Conservation (phyloP, 2,113 vertebrate genomes). For the Lanius collurio region DNA sequence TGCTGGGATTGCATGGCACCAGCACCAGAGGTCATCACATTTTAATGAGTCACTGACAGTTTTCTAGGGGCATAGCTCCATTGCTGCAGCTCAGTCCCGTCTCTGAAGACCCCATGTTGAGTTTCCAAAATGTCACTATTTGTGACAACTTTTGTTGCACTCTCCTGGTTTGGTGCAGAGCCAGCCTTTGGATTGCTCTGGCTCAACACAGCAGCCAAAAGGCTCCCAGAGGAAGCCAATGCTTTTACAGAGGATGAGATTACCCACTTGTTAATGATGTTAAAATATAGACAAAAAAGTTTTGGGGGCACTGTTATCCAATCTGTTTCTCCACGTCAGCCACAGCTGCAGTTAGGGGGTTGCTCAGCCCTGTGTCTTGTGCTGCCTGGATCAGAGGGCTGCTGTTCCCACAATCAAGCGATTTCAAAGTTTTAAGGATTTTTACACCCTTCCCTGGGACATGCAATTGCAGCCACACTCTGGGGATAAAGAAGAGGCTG, state of each 20-base stretch:
- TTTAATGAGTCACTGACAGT: not conserved
- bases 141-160: not conserved
- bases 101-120: not conserved
- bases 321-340: fast-evolving
- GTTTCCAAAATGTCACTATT: not conserved
- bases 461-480: fast-evolving
- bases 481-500: not conserved
- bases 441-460: not conserved
- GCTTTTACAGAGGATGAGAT: not conserved
- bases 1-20: not conserved
- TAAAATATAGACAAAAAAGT: not conserved
- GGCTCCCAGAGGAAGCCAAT: not conserved
- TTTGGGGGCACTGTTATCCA: not conserved
- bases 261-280: not conserved
- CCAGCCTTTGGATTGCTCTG: not conserved
- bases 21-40: not conserved
- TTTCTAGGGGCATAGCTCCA: not conserved
- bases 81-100: not conserved
- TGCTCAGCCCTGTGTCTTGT: not conserved
- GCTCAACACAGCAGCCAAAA: not conserved
- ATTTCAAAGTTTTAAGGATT: not conserved
- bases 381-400: not conserved
- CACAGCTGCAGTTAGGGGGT: not conserved
- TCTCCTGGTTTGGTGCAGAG: not conserved
- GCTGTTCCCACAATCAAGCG: not conserved